phyloP scores from a whole-genome alignment of 2,888 invertebrate species.

The Psylliodes chrysocephalus region DNA sequence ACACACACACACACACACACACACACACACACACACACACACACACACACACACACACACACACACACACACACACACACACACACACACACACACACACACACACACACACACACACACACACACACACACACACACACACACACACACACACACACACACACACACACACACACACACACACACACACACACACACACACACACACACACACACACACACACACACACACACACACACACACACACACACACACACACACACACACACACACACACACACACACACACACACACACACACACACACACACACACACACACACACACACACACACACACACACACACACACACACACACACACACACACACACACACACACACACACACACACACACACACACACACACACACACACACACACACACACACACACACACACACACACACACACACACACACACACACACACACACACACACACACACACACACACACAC shows the following conservation, averaged over 20 bases:
- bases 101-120: not conserved
- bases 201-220: slow-evolving; percentile 7
- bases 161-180: slow-evolving; percentile 11
- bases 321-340: slow-evolving; percentile 4
- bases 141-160: slow-evolving; percentile 11
- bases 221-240: slow-evolving; percentile 8
- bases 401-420: slow-evolving; percentile 11
- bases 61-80: slow-evolving; percentile 10
- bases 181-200: slow-evolving; percentile 10
- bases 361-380: not conserved
- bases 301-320: slow-evolving; percentile 11
- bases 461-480: not conserved
- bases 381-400: slow-evolving; percentile 8
- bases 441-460: slow-evolving; percentile 8
- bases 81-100: slow-evolving; percentile 13
- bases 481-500: slow-evolving; percentile 8
- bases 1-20: slow-evolving; percentile 10
- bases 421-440: not conserved
- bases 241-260: slow-evolving; percentile 4
- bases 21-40: not conserved
- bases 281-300: slow-evolving; percentile 10
- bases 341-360: not conserved
- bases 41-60: slow-evolving; percentile 2
- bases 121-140: not conserved
- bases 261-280: slow-evolving; percentile 10